Percentiles rank a stretch among this genome's conserved stretches.
These are phyloP conservation scores for Acleris emargana DNA, from an alignment of 2,888 invertebrate genomes.

Conservation along the genomic window DNA sequence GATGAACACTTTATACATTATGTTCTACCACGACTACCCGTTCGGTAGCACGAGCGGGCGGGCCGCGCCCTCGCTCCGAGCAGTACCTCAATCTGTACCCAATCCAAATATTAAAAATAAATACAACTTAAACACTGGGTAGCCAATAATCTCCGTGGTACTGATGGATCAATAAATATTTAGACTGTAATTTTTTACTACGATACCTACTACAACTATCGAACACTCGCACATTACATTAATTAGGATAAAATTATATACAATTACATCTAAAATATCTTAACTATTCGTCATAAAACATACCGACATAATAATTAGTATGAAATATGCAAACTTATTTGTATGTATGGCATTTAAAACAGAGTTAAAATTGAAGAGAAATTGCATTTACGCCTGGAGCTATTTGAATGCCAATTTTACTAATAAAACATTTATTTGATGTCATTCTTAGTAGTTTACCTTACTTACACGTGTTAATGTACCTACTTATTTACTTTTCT, in stretches of 20 bases:
- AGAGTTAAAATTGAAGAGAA: constrained; percentile 6
- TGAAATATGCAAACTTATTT: constrained; percentile 48
- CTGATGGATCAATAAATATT: constrained; percentile 55
- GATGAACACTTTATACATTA: constrained; percentile 70
- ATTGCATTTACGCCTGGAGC: constrained; percentile 20
- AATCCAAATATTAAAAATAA: constrained; percentile 20
- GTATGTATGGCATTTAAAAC: constrained; percentile 66
- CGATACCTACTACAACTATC: constrained; percentile 80
- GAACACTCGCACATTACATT: constrained; percentile 82
- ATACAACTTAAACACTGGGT: constrained; percentile 30
- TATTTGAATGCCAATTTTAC: constrained; percentile 24
- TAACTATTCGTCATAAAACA: constrained; percentile 57
- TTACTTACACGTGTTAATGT: constrained; percentile 46
- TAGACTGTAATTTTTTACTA: constrained; percentile 59
- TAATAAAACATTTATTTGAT: constrained; percentile 34
- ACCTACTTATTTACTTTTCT: constrained; percentile 44
- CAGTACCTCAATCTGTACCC: constrained; percentile 20
- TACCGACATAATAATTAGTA: constrained; percentile 46
- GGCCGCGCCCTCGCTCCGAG: neutral
- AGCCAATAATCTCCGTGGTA: constrained; percentile 36
- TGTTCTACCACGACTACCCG: constrained; percentile 30
- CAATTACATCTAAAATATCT: constrained; percentile 74
- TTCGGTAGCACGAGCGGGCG: neutral
- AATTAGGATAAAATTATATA: constrained; percentile 80
- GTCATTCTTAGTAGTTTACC: constrained; percentile 38